A percentile compares a stretch with the other conserved stretches of the same genome.
Conservation (phyloP, 2,888 invertebrate genomes). For the Fissipunctia ypsillon region DNA sequence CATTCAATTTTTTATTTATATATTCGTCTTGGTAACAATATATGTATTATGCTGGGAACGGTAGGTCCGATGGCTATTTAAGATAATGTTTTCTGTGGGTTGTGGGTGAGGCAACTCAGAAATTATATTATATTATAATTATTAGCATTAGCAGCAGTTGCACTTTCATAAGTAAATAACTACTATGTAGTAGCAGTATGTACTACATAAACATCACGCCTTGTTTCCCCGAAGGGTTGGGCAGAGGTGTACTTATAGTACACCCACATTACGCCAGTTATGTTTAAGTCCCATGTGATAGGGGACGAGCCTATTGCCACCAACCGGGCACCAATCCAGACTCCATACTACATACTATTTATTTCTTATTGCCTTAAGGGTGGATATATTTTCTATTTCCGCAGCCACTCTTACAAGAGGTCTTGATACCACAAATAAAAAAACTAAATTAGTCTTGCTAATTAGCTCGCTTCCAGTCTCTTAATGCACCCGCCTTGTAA, state of each 20-base stretch:
- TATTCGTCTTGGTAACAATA: neutral
- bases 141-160: neutral
- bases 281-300: no score
- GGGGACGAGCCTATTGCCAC: no score
- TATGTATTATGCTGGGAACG: no score
- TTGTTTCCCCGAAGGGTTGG: no score
- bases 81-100: no score
- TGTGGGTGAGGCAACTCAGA: neutral
- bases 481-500: neutral
- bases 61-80: neutral
- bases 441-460: neutral
- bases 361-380: no score
- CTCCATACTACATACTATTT: no score
- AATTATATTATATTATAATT: constrained; percentile 4
- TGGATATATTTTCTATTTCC: neutral
- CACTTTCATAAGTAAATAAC: constrained; percentile 1
- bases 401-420: neutral
- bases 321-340: no score
- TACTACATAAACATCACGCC: neutral
- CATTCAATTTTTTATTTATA: neutral
- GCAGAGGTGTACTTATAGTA: no score
- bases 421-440: neutral
- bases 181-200: no score
- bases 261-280: no score
- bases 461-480: neutral